These are phyloP conservation scores for Brachionus rubens DNA, from an alignment of 1,140 invertebrate genomes.

Conservation along the genomic window DNA sequence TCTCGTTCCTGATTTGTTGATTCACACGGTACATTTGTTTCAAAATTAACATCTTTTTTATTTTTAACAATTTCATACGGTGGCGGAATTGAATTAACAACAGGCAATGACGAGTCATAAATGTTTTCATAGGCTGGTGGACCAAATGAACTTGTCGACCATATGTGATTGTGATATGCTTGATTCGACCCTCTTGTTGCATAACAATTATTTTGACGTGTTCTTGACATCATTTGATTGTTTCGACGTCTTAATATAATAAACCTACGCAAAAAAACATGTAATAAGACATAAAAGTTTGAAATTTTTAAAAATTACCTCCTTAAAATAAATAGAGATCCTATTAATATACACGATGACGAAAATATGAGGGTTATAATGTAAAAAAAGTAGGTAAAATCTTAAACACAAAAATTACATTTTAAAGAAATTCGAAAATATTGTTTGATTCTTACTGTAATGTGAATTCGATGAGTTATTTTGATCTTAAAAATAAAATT, in stretches of 20 bases:
- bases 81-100: neutral
- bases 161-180: neutral
- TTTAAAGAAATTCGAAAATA: neutral
- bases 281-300: too few species aligned
- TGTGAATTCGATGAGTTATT: neutral
- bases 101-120: neutral
- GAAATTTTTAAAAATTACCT: neutral
- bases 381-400: constrained; percentile 42
- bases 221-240: neutral
- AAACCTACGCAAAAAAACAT: too few species aligned
- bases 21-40: too few species aligned
- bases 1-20: too few species aligned
- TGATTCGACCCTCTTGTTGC: neutral
- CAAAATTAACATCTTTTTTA: neutral
- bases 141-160: neutral
- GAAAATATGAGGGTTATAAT: constrained; percentile 44
- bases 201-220: neutral
- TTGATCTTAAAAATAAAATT: neutral
- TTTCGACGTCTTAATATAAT: neutral
- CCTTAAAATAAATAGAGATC: constrained; percentile 19
- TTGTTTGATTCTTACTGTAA: constrained; percentile 44
- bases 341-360: constrained; percentile 19
- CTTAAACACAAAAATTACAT: neutral
- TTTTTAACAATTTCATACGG: neutral
- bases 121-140: constrained; percentile 5